Base-by-base conservation (phyloP, 1,140 invertebrate species). In the Drosophila kepulauana region DNA sequence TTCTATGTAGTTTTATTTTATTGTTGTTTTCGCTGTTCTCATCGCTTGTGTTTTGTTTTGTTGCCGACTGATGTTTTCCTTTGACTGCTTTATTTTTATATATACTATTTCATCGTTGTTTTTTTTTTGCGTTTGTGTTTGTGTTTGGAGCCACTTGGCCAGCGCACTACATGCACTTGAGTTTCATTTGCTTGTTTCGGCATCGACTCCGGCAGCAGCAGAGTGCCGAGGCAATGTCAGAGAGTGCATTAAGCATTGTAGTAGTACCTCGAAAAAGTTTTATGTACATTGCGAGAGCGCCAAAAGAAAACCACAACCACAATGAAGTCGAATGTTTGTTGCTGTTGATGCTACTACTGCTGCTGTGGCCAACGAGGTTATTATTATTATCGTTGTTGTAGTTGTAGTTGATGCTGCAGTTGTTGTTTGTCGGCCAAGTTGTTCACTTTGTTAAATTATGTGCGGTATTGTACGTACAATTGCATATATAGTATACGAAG, bases 231-330 rank as follows among this genome's bases (percentile, higher is more conserved):
- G 43, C 77, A 78, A 88, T 88, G 84, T 75, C 77, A 88, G 84
- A 78, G 80, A 88, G 84, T 89, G 85, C 85, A 88, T 88, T 88
- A 88, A 88, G 87, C 88, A 88, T 70, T 84, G 73, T 87, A 84
- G 49, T 68, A 49, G 49, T 68, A 49, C 71, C 75, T 67, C 82
- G 64, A 82, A 71, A 75, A 87, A 86, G 80, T 87, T 87, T 86
- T 87, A 88, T 87, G 84, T 82, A 88, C 77, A 81, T 78, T 81
- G 78, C 78, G 58, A 78, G 75, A 78, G 78, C 59, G 67, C 71
- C 76, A 76, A 84, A 75, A 74, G 74, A 80, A 88, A 88, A 84
- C 84, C 85, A 65, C 84, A 89, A 80, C 75, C 78, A 84, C 76
- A 88, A 88, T 88, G 78, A 84, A 88, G 82, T 86, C 75, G 79